Conservation (phyloP, 2,113 vertebrate species). For the Procapra przewalskii region DNA sequence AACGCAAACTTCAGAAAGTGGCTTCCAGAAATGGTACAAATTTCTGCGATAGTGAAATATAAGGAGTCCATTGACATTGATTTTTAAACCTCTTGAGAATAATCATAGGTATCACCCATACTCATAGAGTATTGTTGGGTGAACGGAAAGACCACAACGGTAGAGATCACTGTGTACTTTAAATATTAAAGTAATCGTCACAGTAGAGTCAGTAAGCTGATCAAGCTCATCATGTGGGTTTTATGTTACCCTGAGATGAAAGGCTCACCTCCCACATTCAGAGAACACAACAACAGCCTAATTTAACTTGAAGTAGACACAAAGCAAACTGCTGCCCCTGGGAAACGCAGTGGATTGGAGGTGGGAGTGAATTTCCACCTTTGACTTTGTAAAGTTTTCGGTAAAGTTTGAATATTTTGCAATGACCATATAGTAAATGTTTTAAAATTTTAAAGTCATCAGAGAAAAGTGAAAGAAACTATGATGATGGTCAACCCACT, state of each 20-base stretch:
- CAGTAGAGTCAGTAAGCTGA: constrained; percentile 9
- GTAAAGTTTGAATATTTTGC: neutral
- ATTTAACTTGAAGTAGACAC: neutral
- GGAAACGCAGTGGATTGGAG: too few relatives aligned
- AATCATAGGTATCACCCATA: neutral
- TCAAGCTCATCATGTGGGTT: neutral
- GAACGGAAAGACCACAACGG: neutral
- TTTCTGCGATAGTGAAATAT: neutral
- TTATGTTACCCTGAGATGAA: constrained; percentile 41
- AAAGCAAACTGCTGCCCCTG: neutral
- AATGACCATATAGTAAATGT: neutral
- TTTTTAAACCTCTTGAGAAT: constrained; percentile 18
- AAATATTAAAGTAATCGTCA: constrained; percentile 57
- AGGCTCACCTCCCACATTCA: neutral
- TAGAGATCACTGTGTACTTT: neutral
- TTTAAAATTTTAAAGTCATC: neutral
- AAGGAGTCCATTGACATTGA: neutral
- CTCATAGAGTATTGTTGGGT: neutral
- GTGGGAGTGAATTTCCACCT: neutral
- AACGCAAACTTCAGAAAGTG: neutral
- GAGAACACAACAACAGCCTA: neutral
- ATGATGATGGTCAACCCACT: neutral
- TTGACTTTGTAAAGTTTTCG: neutral
- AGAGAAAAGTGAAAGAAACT: neutral
- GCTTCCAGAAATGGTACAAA: neutral